Conservation (phyloP, 2,888 invertebrate species). For the Limnephilus marmoratus region DNA sequence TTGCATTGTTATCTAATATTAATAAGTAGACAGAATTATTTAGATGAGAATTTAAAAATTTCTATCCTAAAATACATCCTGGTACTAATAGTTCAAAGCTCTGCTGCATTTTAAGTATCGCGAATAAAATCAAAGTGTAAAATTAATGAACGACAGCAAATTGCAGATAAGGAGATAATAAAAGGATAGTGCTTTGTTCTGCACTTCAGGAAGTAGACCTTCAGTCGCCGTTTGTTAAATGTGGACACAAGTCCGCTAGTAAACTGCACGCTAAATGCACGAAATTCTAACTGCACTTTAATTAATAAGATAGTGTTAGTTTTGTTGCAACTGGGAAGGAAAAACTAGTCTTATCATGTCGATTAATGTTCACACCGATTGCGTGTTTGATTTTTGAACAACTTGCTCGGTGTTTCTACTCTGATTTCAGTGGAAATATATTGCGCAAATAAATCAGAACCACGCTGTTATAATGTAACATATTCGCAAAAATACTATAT, state of each 20-base stretch:
- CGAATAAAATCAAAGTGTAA: not conserved
- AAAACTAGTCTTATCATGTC: conserved; percentile 56
- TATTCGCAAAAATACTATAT: not conserved
- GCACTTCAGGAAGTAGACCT: conserved; percentile 20
- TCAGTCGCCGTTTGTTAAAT: conserved; percentile 22
- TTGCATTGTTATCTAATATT: not conserved
- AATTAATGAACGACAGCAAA: not conserved
- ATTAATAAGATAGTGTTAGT: conserved; percentile 52
- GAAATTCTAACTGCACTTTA: conserved; percentile 54
- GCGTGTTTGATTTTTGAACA: conserved; percentile 53
- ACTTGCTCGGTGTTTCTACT: conserved; percentile 17
- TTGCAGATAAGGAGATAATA: conserved; percentile 2
- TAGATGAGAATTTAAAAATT: not conserved
- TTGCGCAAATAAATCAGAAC: not conserved
- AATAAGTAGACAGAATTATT: not conserved
- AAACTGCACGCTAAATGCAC: conserved; percentile 47
- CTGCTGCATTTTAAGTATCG: not conserved
- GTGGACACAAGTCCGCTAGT: conserved; percentile 30
- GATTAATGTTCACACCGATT: conserved; percentile 57
- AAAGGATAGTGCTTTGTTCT: not conserved
- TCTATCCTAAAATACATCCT: not conserved
- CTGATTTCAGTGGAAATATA: conserved; percentile 6
- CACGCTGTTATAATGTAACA: not conserved
- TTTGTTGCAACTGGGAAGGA: conserved; percentile 43
- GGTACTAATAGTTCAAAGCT: not conserved